These are phyloP conservation scores for Myotis pilosus DNA, from an alignment of 2,797 vertebrate species.

Conservation along the genomic window DNA sequence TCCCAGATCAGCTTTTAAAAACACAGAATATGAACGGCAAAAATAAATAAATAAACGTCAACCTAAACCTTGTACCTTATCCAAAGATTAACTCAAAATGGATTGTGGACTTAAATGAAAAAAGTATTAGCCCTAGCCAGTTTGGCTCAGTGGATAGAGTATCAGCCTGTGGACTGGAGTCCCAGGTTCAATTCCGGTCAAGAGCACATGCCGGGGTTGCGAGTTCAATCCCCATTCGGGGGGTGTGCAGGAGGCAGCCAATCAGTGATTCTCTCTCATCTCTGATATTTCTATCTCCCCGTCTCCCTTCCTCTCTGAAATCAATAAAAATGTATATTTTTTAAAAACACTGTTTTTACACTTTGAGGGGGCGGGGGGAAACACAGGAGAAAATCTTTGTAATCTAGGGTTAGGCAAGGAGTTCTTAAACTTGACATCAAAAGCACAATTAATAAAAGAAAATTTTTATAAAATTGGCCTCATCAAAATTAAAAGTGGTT, in stretches of 20 bases:
- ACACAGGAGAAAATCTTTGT: neutral
- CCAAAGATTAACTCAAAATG: slow-evolving; percentile 24
- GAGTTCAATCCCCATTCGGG: too few relatives aligned
- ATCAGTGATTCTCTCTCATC: neutral
- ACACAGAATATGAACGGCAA: slow-evolving; percentile 2
- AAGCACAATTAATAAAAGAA: neutral
- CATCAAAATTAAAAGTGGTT: slow-evolving; percentile 41
- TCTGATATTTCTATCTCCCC: neutral
- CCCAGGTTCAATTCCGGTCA: neutral
- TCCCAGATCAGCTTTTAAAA: neutral
- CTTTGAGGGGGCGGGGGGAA: neutral
- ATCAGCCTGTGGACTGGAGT: neutral
- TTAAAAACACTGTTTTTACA: neutral
- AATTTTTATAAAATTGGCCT: neutral
- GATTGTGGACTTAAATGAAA: neutral
- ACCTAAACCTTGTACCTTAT: neutral
- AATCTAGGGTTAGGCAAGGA: neutral
- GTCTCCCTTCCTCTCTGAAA: neutral
- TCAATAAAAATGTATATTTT: neutral
- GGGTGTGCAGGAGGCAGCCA: neutral
- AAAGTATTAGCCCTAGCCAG: neutral
- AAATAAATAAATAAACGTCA: neutral
- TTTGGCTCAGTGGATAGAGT: neutral
- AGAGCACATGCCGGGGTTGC: neutral
- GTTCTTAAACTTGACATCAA: slow-evolving; percentile 14